Evolutionary conservation across 2,797 vertebrate genomes (phyloP).

Genomic region (Enteromius trimaculatus): DNA sequence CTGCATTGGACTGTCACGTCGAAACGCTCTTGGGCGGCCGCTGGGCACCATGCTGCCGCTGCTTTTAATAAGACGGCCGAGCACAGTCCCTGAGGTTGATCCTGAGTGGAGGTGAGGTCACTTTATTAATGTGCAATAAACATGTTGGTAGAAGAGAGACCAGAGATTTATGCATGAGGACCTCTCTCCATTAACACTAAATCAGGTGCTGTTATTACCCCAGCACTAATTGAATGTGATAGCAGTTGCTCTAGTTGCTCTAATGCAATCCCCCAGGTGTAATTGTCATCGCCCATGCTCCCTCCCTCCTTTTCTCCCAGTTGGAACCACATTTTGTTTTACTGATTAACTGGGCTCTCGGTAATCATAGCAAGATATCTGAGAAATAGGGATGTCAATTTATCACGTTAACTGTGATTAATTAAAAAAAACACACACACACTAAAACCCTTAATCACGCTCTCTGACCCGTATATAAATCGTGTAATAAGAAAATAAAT

Average conservation of each 20-base stretch:
- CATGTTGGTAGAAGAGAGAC: conserved; percentile 66
- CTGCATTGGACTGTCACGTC: conserved; percentile 43
- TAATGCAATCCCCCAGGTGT: conserved; percentile 73
- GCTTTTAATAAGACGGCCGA: conserved; percentile 51
- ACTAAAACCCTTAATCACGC: background rate
- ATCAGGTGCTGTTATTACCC: conserved; percentile 73
- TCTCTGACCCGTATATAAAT: background rate
- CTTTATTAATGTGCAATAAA: conserved; percentile 72
- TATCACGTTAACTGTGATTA: conserved; percentile 27
- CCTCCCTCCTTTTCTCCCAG: conserved; percentile 29
- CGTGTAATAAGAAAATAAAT: background rate
- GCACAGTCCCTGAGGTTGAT: conserved; percentile 11
- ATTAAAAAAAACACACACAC: background rate
- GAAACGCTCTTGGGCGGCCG: conserved; percentile 20
- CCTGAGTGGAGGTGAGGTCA: conserved; percentile 32
- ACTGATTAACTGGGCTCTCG: conserved; percentile 59
- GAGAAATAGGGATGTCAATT: conserved; percentile 14
- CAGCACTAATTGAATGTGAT: conserved; percentile 76
- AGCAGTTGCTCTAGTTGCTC: conserved; percentile 62
- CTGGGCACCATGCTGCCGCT: conserved; percentile 12
- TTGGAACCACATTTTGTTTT: conserved; percentile 57
- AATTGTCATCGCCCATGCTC: conserved; percentile 70
- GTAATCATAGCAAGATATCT: conserved; percentile 53
- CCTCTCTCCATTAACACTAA: conserved; percentile 77
- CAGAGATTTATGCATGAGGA: conserved; percentile 62